Evolutionary conservation across 37 sponge, comb jelly and placozoan genomes (phyloP).

Genomic region (Chondrilla cf. caribensis): DNA sequence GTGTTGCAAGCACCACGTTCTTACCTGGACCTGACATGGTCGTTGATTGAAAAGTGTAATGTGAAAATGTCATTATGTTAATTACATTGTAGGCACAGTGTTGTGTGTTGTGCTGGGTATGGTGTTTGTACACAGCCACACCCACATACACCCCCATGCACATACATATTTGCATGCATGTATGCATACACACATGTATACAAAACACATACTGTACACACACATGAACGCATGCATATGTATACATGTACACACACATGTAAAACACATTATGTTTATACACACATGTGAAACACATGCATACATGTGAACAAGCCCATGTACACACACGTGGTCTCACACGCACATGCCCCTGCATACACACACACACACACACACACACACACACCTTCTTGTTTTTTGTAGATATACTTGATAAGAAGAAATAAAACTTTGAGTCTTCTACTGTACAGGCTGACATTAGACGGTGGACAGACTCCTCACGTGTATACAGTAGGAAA

Average conservation of each 20-base stretch:
- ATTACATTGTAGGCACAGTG: too few relatives aligned
- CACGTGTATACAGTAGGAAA: slow-evolving; percentile 90
- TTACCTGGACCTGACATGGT: slow-evolving; percentile 96
- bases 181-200: not conserved
- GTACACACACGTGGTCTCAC: too few relatives aligned
- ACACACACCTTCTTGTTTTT: slow-evolving; percentile 93
- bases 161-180: too few relatives aligned
- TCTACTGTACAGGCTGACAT: slow-evolving; percentile 81
- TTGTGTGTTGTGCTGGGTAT: not conserved
- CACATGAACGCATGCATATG: not conserved
- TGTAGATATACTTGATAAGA: slow-evolving; percentile 86
- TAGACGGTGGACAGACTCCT: slow-evolving; percentile 83
- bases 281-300: not conserved
- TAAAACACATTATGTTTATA: not conserved
- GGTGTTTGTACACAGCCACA: too few relatives aligned
- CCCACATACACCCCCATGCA: too few relatives aligned
- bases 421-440: slow-evolving; percentile 78
- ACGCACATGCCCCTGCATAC: too few relatives aligned
- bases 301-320: too few relatives aligned
- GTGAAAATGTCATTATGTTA: too few relatives aligned
- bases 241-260: not conserved
- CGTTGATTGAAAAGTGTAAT: not conserved
- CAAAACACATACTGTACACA: not conserved
- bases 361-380: too few relatives aligned
- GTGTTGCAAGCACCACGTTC: slow-evolving; percentile 91